These are phyloP conservation scores for Bellardia pandia DNA, from an alignment of 2,888 invertebrate species.

Conservation along the genomic window DNA sequence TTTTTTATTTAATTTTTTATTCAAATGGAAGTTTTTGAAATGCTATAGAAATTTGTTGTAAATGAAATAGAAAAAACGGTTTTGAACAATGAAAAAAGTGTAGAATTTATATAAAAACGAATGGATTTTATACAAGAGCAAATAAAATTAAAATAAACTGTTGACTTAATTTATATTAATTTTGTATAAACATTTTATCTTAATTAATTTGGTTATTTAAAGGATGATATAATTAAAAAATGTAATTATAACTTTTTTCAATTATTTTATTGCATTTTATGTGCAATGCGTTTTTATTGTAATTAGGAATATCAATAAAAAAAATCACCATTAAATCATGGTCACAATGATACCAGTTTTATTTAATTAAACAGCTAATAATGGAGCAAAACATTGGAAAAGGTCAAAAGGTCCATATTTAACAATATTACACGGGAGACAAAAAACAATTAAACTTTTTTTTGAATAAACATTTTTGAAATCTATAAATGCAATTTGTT, in stretches of 20 bases:
- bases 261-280: conserved; percentile 41
- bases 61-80: background rate
- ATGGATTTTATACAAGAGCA: conserved; percentile 23
- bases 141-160: conserved; percentile 51
- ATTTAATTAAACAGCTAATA: background rate
- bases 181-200: conserved; percentile 46
- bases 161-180: conserved; percentile 55
- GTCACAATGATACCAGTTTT: background rate
- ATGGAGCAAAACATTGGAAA: too few relatives aligned
- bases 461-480: too few relatives aligned
- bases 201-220: conserved; percentile 52
- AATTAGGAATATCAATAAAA: background rate
- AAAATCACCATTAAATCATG: background rate
- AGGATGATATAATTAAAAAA: conserved; percentile 36
- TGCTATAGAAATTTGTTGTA: background rate
- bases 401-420: too few relatives aligned
- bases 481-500: too few relatives aligned
- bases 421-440: too few relatives aligned
- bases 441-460: too few relatives aligned
- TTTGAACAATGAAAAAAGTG: conserved; percentile 1
- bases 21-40: conserved; percentile 14
- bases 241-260: conserved; percentile 21
- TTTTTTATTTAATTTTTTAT: conserved; percentile 4
- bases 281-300: conserved; percentile 16
- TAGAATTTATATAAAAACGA: conserved; percentile 4